A percentile compares a stretch with the other conserved stretches of the same genome.
phyloP scores from a whole-genome alignment of 1,140 invertebrate genomes.

The Bombus waltoni region DNA sequence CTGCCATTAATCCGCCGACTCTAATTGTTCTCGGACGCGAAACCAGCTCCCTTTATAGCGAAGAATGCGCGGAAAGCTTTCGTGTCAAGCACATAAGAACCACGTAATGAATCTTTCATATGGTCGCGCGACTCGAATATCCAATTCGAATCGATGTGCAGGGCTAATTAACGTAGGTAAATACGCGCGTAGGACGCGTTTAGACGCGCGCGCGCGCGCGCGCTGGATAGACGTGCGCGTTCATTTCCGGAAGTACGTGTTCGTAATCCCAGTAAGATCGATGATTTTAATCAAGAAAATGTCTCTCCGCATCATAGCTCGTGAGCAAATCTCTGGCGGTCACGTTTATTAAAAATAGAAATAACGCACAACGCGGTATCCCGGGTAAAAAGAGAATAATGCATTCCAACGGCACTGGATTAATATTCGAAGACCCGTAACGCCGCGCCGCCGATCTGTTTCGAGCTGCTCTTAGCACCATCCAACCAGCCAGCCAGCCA shows the following conservation, averaged over 20 bases:
- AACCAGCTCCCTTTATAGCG: too few relatives aligned
- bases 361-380: slow-evolving; percentile 40
- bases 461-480: slow-evolving; percentile 37
- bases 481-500: too few relatives aligned
- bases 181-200: slow-evolving; percentile 13
- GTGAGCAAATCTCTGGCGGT: slow-evolving; percentile 58
- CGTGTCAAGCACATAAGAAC: too few relatives aligned
- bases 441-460: slow-evolving; percentile 10
- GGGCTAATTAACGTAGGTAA: slow-evolving; percentile 29
- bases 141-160: not conserved
- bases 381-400: slow-evolving; percentile 40
- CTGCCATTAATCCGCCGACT: too few relatives aligned
- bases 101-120: too few relatives aligned
- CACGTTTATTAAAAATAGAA: slow-evolving; percentile 67
- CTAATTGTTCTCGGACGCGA: too few relatives aligned
- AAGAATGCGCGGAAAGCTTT: too few relatives aligned
- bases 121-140: too few relatives aligned
- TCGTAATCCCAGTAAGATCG: slow-evolving; percentile 70
- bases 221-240: slow-evolving; percentile 20
- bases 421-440: slow-evolving; percentile 52
- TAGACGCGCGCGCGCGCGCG: too few relatives aligned
- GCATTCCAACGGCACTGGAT: slow-evolving; percentile 47
- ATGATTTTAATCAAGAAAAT: slow-evolving; percentile 78
- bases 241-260: slow-evolving; percentile 66
- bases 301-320: slow-evolving; percentile 70